phyloP scores from a whole-genome alignment of 2,888 invertebrate species.

The Mamestra brassicae region DNA sequence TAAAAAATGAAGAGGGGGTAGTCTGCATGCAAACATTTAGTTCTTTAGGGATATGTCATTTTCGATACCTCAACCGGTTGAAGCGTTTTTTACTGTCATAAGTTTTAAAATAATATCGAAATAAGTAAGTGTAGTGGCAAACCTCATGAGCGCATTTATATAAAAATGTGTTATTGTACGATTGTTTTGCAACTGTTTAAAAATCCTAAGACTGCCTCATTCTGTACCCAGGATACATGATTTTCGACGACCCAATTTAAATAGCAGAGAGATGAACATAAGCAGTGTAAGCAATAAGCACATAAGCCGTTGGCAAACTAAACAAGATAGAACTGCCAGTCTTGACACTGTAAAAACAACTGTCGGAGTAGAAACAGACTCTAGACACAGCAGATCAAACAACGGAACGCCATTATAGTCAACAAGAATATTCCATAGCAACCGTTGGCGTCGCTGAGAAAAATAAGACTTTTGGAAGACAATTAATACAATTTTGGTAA shows the following conservation, averaged over 20 bases:
- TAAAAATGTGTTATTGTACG: conserved; percentile 11
- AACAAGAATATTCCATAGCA: neutral
- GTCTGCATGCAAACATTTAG: neutral
- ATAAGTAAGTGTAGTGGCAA: conserved; percentile 6
- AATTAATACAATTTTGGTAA: neutral
- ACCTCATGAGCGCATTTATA: conserved; percentile 26
- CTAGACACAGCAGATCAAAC: conserved; percentile 37
- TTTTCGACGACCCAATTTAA: conserved; percentile 66
- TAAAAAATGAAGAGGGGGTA: too few species aligned
- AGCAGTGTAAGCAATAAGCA: conserved; percentile 62
- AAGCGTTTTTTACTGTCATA: neutral
- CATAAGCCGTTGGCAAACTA: conserved; percentile 64
- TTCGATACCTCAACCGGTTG: neutral
- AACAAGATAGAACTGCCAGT: conserved; percentile 69
- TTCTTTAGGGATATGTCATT: too few species aligned
- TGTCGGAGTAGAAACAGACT: conserved; percentile 67
- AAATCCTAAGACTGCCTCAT: conserved; percentile 53
- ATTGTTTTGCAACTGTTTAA: neutral
- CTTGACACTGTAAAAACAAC: conserved; percentile 77
- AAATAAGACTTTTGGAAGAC: conserved; percentile 15
- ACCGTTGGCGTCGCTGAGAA: neutral
- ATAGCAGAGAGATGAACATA: conserved; percentile 66
- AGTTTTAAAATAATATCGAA: neutral
- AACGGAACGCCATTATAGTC: conserved; percentile 7
- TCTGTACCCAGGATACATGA: conserved; percentile 79